Conservation (phyloP, 1,140 invertebrate species). For the Planococcus citri region DNA sequence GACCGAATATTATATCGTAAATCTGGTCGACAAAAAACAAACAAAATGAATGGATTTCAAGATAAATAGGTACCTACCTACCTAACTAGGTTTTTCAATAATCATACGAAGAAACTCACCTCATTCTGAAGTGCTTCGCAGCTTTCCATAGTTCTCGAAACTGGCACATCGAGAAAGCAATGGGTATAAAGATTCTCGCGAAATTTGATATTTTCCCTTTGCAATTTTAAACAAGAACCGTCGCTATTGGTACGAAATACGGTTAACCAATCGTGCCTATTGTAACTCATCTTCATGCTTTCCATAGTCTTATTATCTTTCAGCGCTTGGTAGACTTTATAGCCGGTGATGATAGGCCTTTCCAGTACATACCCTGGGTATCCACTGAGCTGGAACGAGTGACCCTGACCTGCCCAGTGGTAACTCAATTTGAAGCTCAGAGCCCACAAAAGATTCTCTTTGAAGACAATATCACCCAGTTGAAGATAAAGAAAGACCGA, state of each 20-base stretch:
- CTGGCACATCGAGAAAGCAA: not conserved
- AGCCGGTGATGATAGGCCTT: constrained; percentile 39
- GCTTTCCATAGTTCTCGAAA: not conserved
- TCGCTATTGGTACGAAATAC: not conserved
- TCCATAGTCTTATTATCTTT: not conserved
- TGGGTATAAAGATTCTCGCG: not conserved
- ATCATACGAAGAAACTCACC: not conserved
- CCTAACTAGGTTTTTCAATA: not conserved
- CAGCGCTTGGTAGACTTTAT: not conserved
- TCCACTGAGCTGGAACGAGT: constrained; percentile 42
- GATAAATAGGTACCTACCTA: not conserved
- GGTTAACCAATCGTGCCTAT: not conserved
- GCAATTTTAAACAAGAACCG: not conserved
- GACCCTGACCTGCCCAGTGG: constrained; percentile 33
- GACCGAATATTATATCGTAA: not conserved
- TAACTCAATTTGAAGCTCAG: constrained; percentile 37
- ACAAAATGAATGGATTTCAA: not conserved
- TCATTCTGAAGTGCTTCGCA: constrained; percentile 8
- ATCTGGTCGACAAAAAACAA: not conserved
- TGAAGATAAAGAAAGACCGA: constrained; percentile 38
- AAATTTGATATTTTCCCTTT: not conserved
- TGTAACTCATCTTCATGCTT: not conserved
- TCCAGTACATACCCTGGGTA: constrained; percentile 52
- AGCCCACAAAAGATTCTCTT: not conserved
- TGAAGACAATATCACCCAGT: constrained; percentile 3